Base-by-base conservation (phyloP, 2,113 vertebrate genomes). In the Boulengerochromis microlepis region DNA sequence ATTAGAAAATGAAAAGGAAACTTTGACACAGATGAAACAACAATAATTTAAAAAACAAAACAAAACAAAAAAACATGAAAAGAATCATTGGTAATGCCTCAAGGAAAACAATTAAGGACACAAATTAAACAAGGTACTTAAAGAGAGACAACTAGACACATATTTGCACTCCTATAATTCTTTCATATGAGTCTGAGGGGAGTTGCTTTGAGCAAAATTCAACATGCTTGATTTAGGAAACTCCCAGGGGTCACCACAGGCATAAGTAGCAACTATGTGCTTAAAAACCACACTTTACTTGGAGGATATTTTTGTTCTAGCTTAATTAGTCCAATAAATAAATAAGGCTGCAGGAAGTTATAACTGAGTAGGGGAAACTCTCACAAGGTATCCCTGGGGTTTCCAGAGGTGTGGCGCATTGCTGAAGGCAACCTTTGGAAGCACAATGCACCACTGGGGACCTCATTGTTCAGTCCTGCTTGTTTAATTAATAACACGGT, bases 391-490 rank as follows among this genome's bases (percentile, higher is more conserved):
- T 50, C 26, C 35, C 80, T 38, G 29, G 83, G 47, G 78, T 57
- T 87, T 82, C 86, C 83, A 90, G 88, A 87, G 90, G 89, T 93
- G 88, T 82, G 10, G 81, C 42, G 53, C 61, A 78, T 82, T n/a
- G 19, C 91, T 69, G 64, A 84, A 52, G 66, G 90, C 66, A 85
- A 86, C 87, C 82, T 91, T 16, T 29, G 80, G 24, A 66, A 89
- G 69, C 78, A 90, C 87, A 94, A 95, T 90, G 35, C 53, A 71
- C 88, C 89, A 84, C 91, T 85, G 19, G 84, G 90, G 94, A 94
- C 89, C 87, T 69, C 83, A 92, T 94, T 95, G 91, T 93, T 91
- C 40, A 11, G 15, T 78, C 78, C 13, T 8, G 82, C 86, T 81
- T 69, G 87, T 91, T 90, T 87, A 86, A 94, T 94, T 92, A 92